Conservation (phyloP, 2,888 invertebrate species). For the Eupithecia exiguata region DNA sequence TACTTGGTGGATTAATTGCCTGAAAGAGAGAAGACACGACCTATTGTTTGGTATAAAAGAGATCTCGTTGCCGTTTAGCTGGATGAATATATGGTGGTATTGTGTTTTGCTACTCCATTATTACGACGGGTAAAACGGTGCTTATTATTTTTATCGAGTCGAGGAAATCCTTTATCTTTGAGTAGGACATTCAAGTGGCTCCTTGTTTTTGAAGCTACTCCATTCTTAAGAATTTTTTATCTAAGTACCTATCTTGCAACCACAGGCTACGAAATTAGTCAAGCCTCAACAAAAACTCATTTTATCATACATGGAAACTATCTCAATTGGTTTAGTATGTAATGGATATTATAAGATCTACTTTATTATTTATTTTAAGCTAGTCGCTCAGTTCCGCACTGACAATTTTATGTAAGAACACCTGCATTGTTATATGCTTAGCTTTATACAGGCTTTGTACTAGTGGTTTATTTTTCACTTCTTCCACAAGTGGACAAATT, state of each 20-base stretch:
- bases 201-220: not conserved
- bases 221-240: not conserved
- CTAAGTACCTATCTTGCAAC: not conserved
- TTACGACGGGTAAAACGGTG: not conserved
- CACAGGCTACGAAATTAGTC: not conserved
- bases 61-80: not conserved
- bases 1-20: slow-evolving; percentile 21
- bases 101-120: not conserved
- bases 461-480: too few relatives aligned
- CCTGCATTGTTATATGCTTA: too few relatives aligned
- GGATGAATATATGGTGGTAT: not conserved
- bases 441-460: too few relatives aligned
- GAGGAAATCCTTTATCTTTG: not conserved
- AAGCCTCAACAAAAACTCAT: not conserved
- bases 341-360: not conserved
- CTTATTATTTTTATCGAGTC: not conserved
- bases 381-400: too few relatives aligned
- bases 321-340: not conserved
- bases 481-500: too few relatives aligned
- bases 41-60: slow-evolving; percentile 6
- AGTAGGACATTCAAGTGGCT: not conserved
- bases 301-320: not conserved
- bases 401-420: too few relatives aligned
- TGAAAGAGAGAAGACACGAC: not conserved
- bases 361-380: not conserved